Percentiles rank a stretch among this genome's conserved stretches.
Evolutionary conservation across 1,140 invertebrate genomes (phyloP).

Genomic region (Thrips palmi): DNA sequence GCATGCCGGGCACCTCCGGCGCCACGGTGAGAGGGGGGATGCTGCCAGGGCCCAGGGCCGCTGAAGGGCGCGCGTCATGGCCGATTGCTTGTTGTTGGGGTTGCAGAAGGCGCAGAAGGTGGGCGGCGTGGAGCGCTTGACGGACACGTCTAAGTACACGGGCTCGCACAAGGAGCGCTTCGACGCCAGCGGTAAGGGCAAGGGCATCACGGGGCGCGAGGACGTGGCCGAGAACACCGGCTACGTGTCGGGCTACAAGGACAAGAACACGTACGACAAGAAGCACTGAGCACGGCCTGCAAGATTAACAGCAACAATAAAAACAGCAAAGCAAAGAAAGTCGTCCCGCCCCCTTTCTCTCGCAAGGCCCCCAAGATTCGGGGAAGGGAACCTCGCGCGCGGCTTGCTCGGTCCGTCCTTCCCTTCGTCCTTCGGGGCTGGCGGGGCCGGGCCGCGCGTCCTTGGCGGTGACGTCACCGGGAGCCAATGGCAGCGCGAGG

Average conservation of each 20-base stretch:
- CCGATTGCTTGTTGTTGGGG: conserved; percentile 2
- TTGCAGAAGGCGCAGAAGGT: conserved; percentile 39
- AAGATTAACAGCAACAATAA: too few relatives aligned
- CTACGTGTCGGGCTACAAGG: conserved; percentile 76
- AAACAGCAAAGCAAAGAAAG: too few relatives aligned
- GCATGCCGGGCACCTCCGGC: conserved; percentile 41
- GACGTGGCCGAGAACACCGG: conserved; percentile 59
- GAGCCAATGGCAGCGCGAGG: too few relatives aligned
- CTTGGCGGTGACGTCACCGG: too few relatives aligned
- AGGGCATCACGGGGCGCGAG: conserved; percentile 68
- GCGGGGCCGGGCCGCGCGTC: too few relatives aligned
- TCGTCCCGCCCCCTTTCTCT: too few relatives aligned
- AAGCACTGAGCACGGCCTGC: conserved; percentile 29
- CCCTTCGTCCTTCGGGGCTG: too few relatives aligned
- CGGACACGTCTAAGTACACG: conserved; percentile 77
- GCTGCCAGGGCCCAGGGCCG: too few relatives aligned
- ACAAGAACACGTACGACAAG: conserved; percentile 56
- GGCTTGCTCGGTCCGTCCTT: too few relatives aligned
- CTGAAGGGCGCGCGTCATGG: too few relatives aligned
- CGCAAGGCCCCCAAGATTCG: too few relatives aligned
- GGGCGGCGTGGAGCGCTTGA: conserved; percentile 66
- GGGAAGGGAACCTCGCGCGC: too few relatives aligned
- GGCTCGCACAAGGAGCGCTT: conserved; percentile 76
- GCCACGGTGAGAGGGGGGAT: conserved; percentile 15
- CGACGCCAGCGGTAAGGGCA: conserved; percentile 59